phyloP scores from a whole-genome alignment of 2,888 invertebrate genomes.

The Patella ulyssiponensis region DNA sequence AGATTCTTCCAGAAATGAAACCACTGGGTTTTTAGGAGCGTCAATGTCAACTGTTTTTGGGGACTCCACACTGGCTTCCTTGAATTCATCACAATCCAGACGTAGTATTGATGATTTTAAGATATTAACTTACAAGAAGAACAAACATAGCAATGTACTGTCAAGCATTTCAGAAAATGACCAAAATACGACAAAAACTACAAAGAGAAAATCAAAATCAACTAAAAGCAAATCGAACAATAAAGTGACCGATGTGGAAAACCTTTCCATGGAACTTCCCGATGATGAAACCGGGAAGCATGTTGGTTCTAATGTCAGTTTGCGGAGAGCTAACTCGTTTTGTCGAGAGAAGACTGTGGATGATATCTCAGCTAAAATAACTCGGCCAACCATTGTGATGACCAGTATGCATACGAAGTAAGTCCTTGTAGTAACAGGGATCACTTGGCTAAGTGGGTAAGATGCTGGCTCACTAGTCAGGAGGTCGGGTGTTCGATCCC shows the following conservation, averaged over 20 bases:
- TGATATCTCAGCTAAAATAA: background rate
- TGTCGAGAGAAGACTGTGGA: conserved; percentile 14
- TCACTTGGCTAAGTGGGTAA: too few species aligned
- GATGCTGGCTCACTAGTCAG: too few species aligned
- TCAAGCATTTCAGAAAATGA: conserved; percentile 15
- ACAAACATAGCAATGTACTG: background rate
- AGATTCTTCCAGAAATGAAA: conserved; percentile 39
- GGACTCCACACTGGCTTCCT: conserved; percentile 41
- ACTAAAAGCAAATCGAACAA: background rate
- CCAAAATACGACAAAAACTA: background rate
- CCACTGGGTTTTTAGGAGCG: conserved; percentile 34
- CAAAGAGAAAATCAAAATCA: background rate
- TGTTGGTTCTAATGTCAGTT: background rate
- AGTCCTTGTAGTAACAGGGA: conserved; percentile 24
- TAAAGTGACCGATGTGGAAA: background rate
- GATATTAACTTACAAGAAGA: conserved; percentile 11
- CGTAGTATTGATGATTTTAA: conserved; percentile 56
- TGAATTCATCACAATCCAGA: conserved; percentile 34
- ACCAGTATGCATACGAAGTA: conserved; percentile 61
- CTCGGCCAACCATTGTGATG: conserved; percentile 53
- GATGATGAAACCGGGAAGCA: conserved; percentile 15
- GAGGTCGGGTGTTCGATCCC: too few species aligned
- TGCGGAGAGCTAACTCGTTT: conserved; percentile 22
- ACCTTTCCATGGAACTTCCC: background rate
- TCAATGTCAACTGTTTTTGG: conserved; percentile 54